Evolutionary conservation across 1,140 invertebrate species (phyloP).

Genomic region (Monochamus saltuarius): DNA sequence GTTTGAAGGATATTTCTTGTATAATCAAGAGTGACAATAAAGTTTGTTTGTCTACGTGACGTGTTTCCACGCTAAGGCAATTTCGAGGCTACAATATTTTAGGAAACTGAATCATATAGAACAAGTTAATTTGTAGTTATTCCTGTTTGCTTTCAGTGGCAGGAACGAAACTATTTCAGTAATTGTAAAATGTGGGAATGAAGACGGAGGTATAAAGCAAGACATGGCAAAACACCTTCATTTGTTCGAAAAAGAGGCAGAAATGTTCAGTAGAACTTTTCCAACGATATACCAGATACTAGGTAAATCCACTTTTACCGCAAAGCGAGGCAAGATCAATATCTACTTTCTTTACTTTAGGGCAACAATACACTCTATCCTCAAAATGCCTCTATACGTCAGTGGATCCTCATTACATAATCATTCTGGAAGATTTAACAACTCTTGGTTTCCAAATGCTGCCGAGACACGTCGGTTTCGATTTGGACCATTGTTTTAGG

Average conservation of each 20-base stretch:
- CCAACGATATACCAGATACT: constrained; percentile 38
- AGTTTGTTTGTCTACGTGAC: too few relatives aligned
- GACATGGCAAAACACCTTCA: constrained; percentile 37
- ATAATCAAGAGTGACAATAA: too few relatives aligned
- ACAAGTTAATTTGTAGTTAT: constrained; percentile 5
- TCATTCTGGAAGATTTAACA: constrained; percentile 59
- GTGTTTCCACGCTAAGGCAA: too few relatives aligned
- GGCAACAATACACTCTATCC: constrained; percentile 32
- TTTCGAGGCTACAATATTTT: not conserved
- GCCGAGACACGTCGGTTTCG: constrained; percentile 55
- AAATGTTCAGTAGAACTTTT: constrained; percentile 41
- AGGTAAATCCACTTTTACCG: constrained; percentile 24
- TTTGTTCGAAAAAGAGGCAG: constrained; percentile 43
- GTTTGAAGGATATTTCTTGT: not conserved
- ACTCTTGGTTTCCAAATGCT: constrained; percentile 59
- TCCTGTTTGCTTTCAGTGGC: constrained; percentile 25
- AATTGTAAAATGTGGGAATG: constrained; percentile 41
- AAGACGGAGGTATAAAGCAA: constrained; percentile 38
- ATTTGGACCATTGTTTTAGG: constrained; percentile 54
- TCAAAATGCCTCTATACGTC: constrained; percentile 46
- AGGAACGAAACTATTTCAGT: constrained; percentile 31
- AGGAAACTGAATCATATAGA: not conserved
- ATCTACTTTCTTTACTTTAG: constrained; percentile 20
- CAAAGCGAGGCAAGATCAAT: not conserved
- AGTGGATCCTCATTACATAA: constrained; percentile 47